Evolutionary conservation across 2,797 vertebrate species (phyloP).

Genomic region (Thunnus albacares): DNA sequence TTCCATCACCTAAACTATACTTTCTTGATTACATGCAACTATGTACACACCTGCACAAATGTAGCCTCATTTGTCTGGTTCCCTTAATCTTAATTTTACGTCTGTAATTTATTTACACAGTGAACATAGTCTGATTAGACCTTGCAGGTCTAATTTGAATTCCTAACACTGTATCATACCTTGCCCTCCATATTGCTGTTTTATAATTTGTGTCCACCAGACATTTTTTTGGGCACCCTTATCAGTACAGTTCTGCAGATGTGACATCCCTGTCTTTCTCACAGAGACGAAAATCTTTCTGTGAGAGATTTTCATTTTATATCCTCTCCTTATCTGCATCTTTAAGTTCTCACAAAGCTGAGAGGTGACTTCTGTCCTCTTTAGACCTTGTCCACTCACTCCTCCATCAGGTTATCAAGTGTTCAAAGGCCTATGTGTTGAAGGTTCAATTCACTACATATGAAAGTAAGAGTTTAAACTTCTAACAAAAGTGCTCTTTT

Average conservation of each 20-base stretch:
- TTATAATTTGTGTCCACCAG: background rate
- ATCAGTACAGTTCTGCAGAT: conserved; percentile 6
- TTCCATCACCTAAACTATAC: background rate
- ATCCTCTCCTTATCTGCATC: background rate
- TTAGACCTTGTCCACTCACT: background rate
- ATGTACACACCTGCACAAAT: background rate
- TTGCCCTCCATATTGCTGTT: background rate
- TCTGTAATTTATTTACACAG: background rate
- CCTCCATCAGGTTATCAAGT: background rate
- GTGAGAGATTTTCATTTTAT: conserved; percentile 4
- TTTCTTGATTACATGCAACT: background rate
- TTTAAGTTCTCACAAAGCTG: conserved; percentile 12
- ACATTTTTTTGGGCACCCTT: background rate
- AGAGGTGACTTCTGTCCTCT: background rate
- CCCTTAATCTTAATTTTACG: too few species aligned
- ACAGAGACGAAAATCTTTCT: background rate
- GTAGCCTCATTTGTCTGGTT: background rate
- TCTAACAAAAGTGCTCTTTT: background rate
- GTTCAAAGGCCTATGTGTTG: background rate
- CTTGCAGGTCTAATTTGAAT: conserved; percentile 8
- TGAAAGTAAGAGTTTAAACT: conserved; percentile 5
- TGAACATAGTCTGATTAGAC: background rate
- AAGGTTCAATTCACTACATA: background rate
- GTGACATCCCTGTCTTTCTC: conserved; percentile 6
- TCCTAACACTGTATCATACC: background rate